Conservation (phyloP, 2,888 invertebrate species). For the Podotricha telesiphe region DNA sequence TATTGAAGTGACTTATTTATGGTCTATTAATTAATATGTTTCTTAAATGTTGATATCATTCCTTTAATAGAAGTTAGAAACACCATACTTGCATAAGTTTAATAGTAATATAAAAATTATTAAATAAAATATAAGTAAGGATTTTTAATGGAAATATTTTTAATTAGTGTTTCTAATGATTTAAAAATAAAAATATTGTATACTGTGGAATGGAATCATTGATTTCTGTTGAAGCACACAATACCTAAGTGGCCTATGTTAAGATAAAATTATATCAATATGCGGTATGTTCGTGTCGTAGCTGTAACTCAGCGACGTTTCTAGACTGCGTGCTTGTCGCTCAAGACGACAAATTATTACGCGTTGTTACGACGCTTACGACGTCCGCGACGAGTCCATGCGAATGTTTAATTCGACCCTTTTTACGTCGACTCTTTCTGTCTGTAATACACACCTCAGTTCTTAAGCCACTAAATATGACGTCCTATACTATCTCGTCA, state of each 20-base stretch:
- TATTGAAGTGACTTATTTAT: constrained; percentile 31
- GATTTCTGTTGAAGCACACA: no score
- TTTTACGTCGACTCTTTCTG: neutral
- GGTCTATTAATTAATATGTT: constrained; percentile 14
- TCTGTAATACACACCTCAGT: neutral
- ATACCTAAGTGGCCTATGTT: neutral
- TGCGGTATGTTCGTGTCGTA: constrained; percentile 6
- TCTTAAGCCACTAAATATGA: neutral
- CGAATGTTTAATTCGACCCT: constrained; percentile 6
- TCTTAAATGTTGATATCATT: neutral
- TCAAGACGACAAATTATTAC: constrained; percentile 20
- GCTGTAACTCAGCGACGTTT: neutral
- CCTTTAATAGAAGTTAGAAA: neutral
- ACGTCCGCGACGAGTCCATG: constrained; percentile 1
- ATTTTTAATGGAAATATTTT: no score
- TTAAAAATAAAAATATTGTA: no score
- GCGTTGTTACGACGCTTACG: constrained; percentile 5
- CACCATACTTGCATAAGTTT: neutral
- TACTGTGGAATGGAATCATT: no score
- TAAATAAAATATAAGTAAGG: no score
- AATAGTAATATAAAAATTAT: no score
- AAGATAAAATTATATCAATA: neutral
- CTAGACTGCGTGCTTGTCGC: constrained; percentile 21
- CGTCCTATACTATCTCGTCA: neutral
- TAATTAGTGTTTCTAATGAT: no score